A percentile compares a stretch with the other conserved stretches of the same genome.
These are phyloP conservation scores for Acrossocheilus fasciatus DNA, from an alignment of 2,797 vertebrate species.

Conservation along the genomic window DNA sequence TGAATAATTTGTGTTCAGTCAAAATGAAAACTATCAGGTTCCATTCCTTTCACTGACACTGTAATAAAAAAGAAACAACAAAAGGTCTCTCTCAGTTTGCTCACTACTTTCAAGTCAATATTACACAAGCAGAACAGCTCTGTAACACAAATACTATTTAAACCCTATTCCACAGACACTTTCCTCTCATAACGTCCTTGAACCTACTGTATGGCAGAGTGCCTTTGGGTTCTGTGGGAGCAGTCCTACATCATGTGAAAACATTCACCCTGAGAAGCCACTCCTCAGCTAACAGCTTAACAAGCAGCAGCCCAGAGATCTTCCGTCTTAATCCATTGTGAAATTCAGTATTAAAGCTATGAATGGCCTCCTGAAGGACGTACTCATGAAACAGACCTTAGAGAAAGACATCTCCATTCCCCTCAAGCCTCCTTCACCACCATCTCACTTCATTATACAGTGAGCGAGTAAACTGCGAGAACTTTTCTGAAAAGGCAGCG, in stretches of 20 bases:
- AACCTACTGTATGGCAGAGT: constrained; percentile 60
- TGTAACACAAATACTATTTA: constrained; percentile 72
- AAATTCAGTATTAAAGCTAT: constrained; percentile 70
- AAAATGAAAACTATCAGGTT: background rate
- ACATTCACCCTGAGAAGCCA: constrained; percentile 45
- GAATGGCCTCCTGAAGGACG: constrained; percentile 77
- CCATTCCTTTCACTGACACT: constrained; percentile 60
- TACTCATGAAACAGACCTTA: constrained; percentile 68
- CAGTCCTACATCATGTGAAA: constrained; percentile 47
- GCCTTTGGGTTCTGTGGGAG: constrained; percentile 48
- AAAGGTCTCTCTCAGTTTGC: constrained; percentile 73
- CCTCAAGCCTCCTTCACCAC: constrained; percentile 24
- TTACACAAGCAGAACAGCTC: constrained; percentile 27
- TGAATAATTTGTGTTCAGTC: background rate
- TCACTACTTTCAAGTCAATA: constrained; percentile 22
- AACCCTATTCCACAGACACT: constrained; percentile 70
- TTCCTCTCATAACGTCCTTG: constrained; percentile 75
- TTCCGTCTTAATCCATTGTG: constrained; percentile 35
- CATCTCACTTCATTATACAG: constrained; percentile 62
- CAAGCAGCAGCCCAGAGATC: constrained; percentile 63
- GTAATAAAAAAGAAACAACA: constrained; percentile 75
- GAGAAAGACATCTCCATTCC: constrained; percentile 31
- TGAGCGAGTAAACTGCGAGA: constrained; percentile 74
- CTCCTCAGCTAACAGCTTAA: constrained; percentile 61
- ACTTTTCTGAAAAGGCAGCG: constrained; percentile 74